Conservation (phyloP, 2,888 invertebrate genomes). For the Calameuta idolon region DNA sequence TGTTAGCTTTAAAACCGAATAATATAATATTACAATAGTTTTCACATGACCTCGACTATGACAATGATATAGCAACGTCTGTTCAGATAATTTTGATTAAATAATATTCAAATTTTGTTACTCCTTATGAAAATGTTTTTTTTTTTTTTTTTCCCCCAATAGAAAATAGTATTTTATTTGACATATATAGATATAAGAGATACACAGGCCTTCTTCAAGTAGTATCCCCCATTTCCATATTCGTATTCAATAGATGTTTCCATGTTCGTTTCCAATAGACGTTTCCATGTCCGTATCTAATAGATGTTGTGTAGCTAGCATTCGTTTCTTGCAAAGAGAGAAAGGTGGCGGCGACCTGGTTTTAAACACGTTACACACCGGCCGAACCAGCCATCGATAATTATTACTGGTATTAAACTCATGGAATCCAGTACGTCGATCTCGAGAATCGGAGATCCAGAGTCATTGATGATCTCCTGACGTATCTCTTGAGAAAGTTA, state of each 20-base stretch:
- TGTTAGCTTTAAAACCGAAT: neutral
- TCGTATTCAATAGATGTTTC: neutral
- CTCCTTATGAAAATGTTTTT: neutral
- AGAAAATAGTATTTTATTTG: neutral
- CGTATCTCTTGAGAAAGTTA: neutral
- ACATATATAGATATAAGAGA: neutral
- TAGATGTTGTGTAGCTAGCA: neutral
- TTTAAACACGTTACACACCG: conserved; percentile 43
- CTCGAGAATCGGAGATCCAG: neutral
- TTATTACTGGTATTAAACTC: conserved; percentile 27
- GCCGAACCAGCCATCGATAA: conserved; percentile 33
- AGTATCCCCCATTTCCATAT: neutral
- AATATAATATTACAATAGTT: neutral
- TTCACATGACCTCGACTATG: neutral
- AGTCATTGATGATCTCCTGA: neutral
- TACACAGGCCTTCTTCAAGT: neutral
- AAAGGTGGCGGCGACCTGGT: conserved; percentile 58
- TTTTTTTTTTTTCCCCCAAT: neutral
- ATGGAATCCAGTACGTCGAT: neutral
- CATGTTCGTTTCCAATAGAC: neutral
- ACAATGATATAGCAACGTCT: neutral
- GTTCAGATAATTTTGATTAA: neutral
- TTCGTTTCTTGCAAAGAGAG: conserved; percentile 44
- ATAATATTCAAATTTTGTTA: neutral
- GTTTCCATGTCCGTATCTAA: neutral